phyloP scores from a whole-genome alignment of 92 coral and sea anemone species.

The Phenganax marumi region DNA sequence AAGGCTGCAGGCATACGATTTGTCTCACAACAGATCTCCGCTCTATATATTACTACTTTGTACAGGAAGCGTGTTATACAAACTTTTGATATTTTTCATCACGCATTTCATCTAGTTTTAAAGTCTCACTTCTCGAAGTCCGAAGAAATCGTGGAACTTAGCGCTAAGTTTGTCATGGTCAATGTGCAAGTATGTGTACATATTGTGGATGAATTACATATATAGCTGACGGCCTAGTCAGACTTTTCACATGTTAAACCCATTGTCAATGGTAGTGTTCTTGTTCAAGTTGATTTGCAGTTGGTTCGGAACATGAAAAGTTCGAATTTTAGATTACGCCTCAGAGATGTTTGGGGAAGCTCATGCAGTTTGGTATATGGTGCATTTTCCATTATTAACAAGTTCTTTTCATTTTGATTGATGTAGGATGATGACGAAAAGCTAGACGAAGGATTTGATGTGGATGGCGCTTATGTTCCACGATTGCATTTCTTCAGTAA shows the following conservation, averaged over 20 bases:
- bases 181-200: constrained; percentile 60
- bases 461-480: constrained; percentile 64
- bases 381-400: not conserved
- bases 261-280: too few relatives aligned
- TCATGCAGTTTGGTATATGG: not conserved
- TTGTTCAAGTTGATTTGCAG: too few relatives aligned
- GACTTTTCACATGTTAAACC: too few relatives aligned
- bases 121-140: constrained; percentile 75
- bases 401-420: too few relatives aligned
- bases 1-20: not conserved
- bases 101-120: constrained; percentile 48
- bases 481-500: constrained; percentile 57
- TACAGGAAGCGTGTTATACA: too few relatives aligned
- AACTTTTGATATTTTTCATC: not conserved
- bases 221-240: not conserved
- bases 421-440: constrained; percentile 42
- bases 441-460: constrained; percentile 49
- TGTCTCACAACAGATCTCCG: not conserved
- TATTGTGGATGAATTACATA: not conserved
- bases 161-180: constrained; percentile 85
- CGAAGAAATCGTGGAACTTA: constrained; percentile 64
- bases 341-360: not conserved
- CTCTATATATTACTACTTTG: too few relatives aligned
- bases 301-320: too few relatives aligned
- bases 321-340: too few relatives aligned